Conservation (phyloP, 2,888 invertebrate species). For the Netelia inedita region DNA sequence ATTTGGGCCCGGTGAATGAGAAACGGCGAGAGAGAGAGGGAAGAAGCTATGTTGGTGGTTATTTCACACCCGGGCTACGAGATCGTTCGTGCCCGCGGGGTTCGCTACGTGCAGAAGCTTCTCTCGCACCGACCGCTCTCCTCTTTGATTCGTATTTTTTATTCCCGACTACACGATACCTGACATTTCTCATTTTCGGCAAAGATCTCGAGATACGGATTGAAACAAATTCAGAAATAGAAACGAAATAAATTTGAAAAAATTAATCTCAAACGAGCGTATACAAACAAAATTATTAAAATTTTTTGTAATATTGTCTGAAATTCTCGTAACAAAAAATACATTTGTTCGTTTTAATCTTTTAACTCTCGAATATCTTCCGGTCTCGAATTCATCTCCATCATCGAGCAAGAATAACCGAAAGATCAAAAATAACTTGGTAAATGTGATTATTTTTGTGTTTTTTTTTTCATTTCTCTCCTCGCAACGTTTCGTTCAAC, state of each 20-base stretch:
- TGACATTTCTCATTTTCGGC: constrained; percentile 24
- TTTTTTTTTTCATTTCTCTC: not conserved
- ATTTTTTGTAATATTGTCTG: no score
- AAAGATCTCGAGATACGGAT: not conserved
- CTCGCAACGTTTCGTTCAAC: not conserved
- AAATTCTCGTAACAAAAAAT: no score
- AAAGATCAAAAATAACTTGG: constrained; percentile 49
- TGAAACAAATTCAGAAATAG: not conserved
- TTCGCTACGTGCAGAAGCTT: constrained; percentile 60
- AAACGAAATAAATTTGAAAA: no score
- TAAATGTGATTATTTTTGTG: not conserved
- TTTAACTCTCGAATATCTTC: not conserved
- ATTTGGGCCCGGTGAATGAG: constrained; percentile 42
- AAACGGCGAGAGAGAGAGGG: not conserved
- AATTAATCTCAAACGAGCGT: no score
- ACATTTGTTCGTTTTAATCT: no score
- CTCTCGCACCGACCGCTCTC: constrained; percentile 38
- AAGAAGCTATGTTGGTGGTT: constrained; percentile 64
- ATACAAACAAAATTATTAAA: no score
- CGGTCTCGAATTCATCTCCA: not conserved
- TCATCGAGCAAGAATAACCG: not conserved
- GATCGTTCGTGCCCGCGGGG: constrained; percentile 72
- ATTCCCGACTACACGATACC: not conserved
- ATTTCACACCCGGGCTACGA: constrained; percentile 78
- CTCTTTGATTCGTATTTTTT: constrained; percentile 6